Base-by-base conservation (phyloP, 92 coral and sea anemone genomes). In the Zoanthus gigantus region DNA sequence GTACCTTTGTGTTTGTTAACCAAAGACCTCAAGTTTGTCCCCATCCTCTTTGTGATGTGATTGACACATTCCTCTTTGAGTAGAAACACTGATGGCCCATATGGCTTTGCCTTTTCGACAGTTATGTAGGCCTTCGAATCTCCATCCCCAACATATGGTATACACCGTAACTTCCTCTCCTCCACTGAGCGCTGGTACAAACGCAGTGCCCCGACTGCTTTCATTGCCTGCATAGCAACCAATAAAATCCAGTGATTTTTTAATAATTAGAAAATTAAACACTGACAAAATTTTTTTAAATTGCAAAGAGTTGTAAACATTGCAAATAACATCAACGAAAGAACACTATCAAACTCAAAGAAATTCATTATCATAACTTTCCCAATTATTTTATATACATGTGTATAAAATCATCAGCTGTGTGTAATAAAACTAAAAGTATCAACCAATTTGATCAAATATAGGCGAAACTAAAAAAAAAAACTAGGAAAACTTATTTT, bases 21-120 rank as follows among this genome's bases (percentile, higher is more conserved):
- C 56, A 77, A n/a, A 30, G 63, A 77, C 44, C 83, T 44, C 65
- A 77, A 32, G 68, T 77, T 77, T 67, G 83, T 11, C 16, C 83
- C 83, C 83, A 77, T 77, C 44, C 66, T 37, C 13, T 42, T 63
- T 8, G 74, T 81, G 28, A 81, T 37, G 60, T 81, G 85, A 46
- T 34, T 44, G 13, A 81, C 54, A 44, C 83, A 78, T 37, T 78
- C 71, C 13, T 57, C 83, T 46, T 78, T 78, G 5, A 42, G 65
- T 17, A 79, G 56, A 31, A 58, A 79, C 68, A 79, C 84, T 5
- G 84, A 23, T 57, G 84, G 84, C 48, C 84, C 84, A 79, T 79
- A 79, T 30, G 85, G 85, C 28, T 63, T 68, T 9, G 85, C 73
- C 67, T 63, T 68, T 68, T 81, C 74, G n/a, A 81, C 85, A 1